These are phyloP conservation scores for Cherax destructor DNA, from an alignment of 1,140 invertebrate genomes.

Conservation along the genomic window DNA sequence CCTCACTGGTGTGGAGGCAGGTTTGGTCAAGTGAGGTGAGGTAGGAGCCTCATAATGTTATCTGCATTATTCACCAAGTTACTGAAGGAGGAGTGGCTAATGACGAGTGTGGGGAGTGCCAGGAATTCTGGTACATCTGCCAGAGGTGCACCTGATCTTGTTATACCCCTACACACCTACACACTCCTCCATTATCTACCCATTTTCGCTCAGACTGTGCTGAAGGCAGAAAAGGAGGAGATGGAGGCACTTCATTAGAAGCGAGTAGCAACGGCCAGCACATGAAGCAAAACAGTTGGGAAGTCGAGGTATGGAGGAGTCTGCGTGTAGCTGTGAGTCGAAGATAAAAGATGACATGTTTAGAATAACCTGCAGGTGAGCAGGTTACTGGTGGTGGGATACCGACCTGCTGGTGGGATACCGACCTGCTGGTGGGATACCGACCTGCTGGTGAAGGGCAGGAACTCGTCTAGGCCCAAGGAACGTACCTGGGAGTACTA, in stretches of 20 bases:
- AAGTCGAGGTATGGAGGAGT: background rate
- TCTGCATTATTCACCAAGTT: background rate
- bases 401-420: background rate
- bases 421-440: background rate
- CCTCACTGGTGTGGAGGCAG: too few relatives aligned
- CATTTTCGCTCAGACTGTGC: background rate
- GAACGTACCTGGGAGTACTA: too few relatives aligned
- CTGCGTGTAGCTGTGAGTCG: background rate
- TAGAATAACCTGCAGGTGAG: slow-evolving; percentile 47
- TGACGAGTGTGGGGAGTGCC: background rate
- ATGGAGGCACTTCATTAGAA: too few relatives aligned
- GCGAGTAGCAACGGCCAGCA: background rate
- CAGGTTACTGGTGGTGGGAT: slow-evolving; percentile 27
- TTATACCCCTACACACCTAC: background rate
- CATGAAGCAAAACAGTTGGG: background rate
- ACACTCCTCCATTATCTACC: background rate
- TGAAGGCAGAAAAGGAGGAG: background rate
- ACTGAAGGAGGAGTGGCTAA: background rate
- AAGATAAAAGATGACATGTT: slow-evolving; percentile 47
- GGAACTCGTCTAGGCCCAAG: too few relatives aligned
- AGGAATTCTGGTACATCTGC: background rate
- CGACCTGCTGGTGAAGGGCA: too few relatives aligned
- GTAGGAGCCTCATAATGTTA: background rate
- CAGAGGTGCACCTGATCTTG: background rate
- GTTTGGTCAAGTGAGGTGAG: too few relatives aligned